Conservation (phyloP, 2,888 invertebrate species). For the Eueremaeus valkanovi region DNA sequence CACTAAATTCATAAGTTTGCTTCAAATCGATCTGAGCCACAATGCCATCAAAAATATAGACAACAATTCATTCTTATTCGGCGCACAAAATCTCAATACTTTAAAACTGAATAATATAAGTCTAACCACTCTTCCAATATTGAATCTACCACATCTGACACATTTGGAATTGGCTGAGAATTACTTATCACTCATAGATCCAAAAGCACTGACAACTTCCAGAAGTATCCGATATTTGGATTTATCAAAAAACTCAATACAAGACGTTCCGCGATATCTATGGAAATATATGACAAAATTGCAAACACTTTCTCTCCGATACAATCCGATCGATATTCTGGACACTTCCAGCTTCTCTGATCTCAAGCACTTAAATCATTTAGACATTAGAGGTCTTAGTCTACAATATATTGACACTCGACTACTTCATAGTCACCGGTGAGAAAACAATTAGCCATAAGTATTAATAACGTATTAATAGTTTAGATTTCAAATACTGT, state of each 20-base stretch:
- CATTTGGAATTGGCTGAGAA: conserved; percentile 76
- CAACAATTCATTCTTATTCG: conserved; percentile 74
- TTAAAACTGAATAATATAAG: conserved; percentile 72
- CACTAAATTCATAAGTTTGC: conserved; percentile 49
- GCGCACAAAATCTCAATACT: conserved; percentile 69
- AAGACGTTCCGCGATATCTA: conserved; percentile 67
- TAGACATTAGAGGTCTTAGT: conserved; percentile 55
- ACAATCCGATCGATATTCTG: conserved; percentile 66
- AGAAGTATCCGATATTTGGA: conserved; percentile 64
- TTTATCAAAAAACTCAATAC: conserved; percentile 71
- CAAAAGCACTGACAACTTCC: conserved; percentile 55
- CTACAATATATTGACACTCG: conserved; percentile 47
- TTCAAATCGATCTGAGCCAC: conserved; percentile 65
- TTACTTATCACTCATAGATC: conserved; percentile 65
- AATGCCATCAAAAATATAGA: conserved; percentile 81
- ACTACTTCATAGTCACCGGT: conserved; percentile 46
- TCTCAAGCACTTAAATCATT: conserved; percentile 67
- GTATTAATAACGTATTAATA: too few relatives aligned
- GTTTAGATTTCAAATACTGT: too few relatives aligned
- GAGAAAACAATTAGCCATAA: conserved; percentile 27
- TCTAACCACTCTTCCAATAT: conserved; percentile 70
- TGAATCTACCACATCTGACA: conserved; percentile 68
- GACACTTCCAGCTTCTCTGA: conserved; percentile 54
- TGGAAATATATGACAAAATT: conserved; percentile 69
- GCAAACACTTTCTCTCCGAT: conserved; percentile 71